phyloP scores from a whole-genome alignment of 2,113 vertebrate genomes.

The Callopanchax toddi region DNA sequence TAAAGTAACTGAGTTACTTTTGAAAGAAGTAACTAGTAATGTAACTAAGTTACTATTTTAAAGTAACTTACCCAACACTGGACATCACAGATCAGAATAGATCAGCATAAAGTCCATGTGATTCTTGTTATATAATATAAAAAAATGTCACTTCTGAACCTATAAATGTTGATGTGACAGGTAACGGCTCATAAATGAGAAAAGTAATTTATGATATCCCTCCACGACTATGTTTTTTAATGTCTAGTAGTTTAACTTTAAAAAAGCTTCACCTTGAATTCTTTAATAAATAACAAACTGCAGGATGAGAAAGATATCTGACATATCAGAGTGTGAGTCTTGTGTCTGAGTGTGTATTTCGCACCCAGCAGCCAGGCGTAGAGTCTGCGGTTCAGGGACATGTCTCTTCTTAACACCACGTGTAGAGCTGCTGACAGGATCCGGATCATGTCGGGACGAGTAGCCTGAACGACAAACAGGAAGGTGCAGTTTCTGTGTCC shows the following conservation, averaged over 20 bases:
- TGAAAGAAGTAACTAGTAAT: no score
- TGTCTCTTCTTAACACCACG: constrained; percentile 96
- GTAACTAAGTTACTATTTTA: no score
- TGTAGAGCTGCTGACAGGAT: constrained; percentile 97
- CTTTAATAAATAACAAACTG: neutral
- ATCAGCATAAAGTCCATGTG: neutral
- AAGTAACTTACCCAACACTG: no score
- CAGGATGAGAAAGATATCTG: neutral
- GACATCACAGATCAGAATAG: no score
- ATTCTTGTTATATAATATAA: neutral
- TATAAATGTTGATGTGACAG: neutral
- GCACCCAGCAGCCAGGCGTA: constrained; percentile 98
- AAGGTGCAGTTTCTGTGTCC: neutral
- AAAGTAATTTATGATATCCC: no score
- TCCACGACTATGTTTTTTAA: no score
- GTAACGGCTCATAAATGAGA: neutral
- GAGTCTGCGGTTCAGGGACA: constrained; percentile 97
- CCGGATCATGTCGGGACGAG: constrained; percentile 95
- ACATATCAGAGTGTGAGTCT: constrained; percentile 8
- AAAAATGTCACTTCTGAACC: neutral
- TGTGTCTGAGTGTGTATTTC: constrained; percentile 55
- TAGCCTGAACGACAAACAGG: constrained; percentile 81
- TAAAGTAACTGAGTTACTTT: no score
- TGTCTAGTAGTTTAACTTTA: neutral
- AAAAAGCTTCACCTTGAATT: neutral